Percentiles rank a stretch among this genome's conserved stretches.
Conservation (phyloP, 2,113 vertebrate genomes). For the Aspidoscelis tigris region DNA sequence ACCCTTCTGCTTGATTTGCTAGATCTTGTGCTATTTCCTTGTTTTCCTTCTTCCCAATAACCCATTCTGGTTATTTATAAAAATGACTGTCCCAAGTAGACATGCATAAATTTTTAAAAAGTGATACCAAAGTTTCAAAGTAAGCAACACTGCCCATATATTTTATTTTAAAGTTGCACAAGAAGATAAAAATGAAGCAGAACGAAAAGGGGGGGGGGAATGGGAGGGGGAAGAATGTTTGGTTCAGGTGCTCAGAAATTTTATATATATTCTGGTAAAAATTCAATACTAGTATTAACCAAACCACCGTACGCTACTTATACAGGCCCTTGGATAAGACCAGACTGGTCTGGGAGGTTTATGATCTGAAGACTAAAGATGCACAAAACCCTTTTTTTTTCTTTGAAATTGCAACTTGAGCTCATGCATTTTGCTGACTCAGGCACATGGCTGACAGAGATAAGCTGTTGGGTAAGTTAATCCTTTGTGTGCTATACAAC, state of each 20-base stretch:
- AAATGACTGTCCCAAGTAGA: neutral
- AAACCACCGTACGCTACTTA: neutral
- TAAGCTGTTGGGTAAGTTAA: constrained; percentile 21
- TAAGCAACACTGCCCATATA: no score
- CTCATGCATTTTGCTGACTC: constrained; percentile 22
- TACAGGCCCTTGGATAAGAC: neutral
- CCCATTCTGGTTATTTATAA: neutral
- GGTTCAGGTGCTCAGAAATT: neutral
- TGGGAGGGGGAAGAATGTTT: neutral
- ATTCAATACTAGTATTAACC: neutral
- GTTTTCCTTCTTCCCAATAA: neutral
- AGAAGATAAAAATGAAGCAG: no score
- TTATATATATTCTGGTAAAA: neutral
- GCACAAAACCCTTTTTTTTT: neutral
- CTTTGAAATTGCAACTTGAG: constrained; percentile 23
- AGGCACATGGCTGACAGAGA: constrained; percentile 11
- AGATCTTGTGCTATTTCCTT: no score
- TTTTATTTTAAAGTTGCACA: no score
- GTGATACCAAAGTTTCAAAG: neutral
- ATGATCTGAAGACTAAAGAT: constrained; percentile 13
- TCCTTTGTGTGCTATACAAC: constrained; percentile 17
- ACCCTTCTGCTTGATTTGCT: no score
- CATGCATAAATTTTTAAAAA: neutral
- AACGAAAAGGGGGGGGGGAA: neutral
- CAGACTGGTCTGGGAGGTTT: neutral